Base-by-base conservation (phyloP, 1,140 invertebrate species). In the Drosophila bocqueti region DNA sequence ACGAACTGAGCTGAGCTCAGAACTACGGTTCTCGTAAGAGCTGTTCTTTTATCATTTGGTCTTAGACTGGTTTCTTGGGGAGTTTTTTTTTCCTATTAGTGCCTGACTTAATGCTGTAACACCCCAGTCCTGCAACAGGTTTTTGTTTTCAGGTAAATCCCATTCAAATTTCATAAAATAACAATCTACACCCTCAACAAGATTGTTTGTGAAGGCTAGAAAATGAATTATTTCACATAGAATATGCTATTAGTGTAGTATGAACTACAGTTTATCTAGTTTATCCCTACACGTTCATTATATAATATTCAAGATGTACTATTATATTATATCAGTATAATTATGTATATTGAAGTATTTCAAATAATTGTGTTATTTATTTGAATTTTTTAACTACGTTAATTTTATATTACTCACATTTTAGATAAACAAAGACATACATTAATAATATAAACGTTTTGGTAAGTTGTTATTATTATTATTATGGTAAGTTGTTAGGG, bases 31-130 rank as follows among this genome's bases (percentile, higher is more conserved):
- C 18, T 16, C n/a, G 13, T 29, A 18, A 21, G 7, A 52, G 6
- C n/a, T 54, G 38, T 40, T 7, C 31, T 52, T n/a, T 50, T 38
- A 18, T 66, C 31, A 15, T 15, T 26, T 54, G 31, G 4, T 4
- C 9, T 31, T 2, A 46, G 24, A 67, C 62, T 29, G 63, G 47
- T 69, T 69, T 66, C n/a, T 50, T 13, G 0, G 4, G 6, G 2
- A 21, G 2, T n/a, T 26, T 65, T 2, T 2, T 34, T 16, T n/a
- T 36, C 26, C 8, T 34, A n/a, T 10, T 29, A 31, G 15, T 16
- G 52, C 18, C 8, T 21, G 18, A 16, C 24, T 55, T 13, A 43
- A 60, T 65, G 26, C 26, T 61, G 61, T 64, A 60, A 62, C 2
- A 8, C 13, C 4, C 13, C 10, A 16, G 18, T 38, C 55, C 31